Conservation (phyloP, 2,797 vertebrate species). For the Aulostomus chinensis region DNA sequence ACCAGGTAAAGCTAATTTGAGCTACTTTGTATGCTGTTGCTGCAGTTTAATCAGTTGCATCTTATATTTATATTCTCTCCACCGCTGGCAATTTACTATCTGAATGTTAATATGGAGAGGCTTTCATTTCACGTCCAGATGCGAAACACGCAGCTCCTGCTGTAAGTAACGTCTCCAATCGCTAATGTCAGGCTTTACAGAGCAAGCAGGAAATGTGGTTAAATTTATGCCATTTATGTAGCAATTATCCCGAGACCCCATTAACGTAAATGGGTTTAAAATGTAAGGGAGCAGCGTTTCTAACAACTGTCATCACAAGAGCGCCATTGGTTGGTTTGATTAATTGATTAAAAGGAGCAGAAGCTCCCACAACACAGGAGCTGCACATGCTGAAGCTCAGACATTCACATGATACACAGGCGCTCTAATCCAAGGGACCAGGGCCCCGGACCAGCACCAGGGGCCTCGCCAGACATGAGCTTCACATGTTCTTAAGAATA, state of each 20-base stretch:
- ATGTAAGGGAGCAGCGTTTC: slow-evolving; percentile 41
- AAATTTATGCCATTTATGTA: slow-evolving; percentile 20
- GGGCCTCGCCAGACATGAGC: too few relatives aligned
- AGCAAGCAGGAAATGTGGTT: slow-evolving; percentile 18
- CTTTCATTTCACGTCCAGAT: background rate
- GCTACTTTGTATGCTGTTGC: too few relatives aligned
- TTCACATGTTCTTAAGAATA: too few relatives aligned
- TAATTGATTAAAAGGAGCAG: slow-evolving; percentile 27
- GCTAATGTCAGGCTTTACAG: slow-evolving; percentile 20
- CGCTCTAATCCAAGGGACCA: too few relatives aligned
- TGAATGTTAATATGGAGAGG: background rate
- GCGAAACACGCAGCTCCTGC: background rate
- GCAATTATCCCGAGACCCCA: slow-evolving; percentile 42
- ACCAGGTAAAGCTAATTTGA: too few relatives aligned
- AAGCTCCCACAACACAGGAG: slow-evolving; percentile 10
- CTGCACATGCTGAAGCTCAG: slow-evolving; percentile 4
- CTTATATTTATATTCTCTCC: too few relatives aligned
- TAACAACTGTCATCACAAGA: slow-evolving; percentile 28
- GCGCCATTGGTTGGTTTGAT: slow-evolving; percentile 51
- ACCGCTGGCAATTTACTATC: background rate
- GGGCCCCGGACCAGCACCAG: too few relatives aligned
- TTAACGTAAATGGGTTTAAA: slow-evolving; percentile 53
- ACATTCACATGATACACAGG: slow-evolving; percentile 5
- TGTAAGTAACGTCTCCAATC: slow-evolving; percentile 14
- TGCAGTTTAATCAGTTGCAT: too few relatives aligned